phyloP scores from a whole-genome alignment of 2,888 invertebrate species.

The Troglohyphantes excavatus region DNA sequence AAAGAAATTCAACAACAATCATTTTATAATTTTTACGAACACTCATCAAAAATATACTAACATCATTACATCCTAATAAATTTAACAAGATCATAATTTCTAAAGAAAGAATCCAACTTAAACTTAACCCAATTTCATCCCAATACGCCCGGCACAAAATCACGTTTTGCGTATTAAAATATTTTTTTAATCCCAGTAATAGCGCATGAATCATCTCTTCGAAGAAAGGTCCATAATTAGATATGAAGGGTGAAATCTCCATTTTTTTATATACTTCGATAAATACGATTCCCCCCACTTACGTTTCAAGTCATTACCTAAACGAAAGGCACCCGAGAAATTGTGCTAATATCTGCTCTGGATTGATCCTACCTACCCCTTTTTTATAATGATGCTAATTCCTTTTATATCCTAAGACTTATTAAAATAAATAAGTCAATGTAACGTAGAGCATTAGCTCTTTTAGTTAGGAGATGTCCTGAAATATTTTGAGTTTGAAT shows the following conservation, averaged over 20 bases:
- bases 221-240: neutral
- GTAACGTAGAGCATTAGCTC: neutral
- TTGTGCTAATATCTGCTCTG: neutral
- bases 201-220: neutral
- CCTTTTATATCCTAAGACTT: neutral
- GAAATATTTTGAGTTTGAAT: too few species aligned
- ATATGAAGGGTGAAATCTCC: neutral
- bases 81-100: too few species aligned
- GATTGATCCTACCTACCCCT: neutral
- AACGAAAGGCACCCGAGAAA: neutral
- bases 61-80: too few species aligned
- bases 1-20: too few species aligned
- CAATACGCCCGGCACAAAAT: too few species aligned
- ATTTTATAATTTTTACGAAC: too few species aligned
- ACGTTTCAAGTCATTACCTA: neutral
- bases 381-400: constrained; percentile 57
- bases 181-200: too few species aligned
- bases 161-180: too few species aligned
- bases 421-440: constrained; percentile 16
- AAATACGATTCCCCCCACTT: neutral
- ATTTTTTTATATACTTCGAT: neutral
- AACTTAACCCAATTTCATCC: too few species aligned
- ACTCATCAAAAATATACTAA: too few species aligned
- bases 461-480: neutral
- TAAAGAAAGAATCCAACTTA: too few species aligned